Conservation (phyloP, 2,113 vertebrate genomes). For the Ardeotis arabs region DNA sequence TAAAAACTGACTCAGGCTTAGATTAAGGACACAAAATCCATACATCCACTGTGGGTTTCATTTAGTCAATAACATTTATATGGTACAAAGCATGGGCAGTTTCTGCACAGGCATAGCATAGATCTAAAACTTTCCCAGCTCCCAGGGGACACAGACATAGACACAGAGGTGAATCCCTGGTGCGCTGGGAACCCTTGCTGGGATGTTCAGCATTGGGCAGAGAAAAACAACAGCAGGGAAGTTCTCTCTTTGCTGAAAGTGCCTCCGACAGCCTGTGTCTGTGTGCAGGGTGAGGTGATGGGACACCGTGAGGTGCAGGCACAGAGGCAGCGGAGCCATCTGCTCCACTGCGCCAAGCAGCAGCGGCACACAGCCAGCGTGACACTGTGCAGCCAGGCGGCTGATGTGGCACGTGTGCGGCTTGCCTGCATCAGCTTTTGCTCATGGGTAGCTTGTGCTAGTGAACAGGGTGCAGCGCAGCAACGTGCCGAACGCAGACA, state of each 20-base stretch:
- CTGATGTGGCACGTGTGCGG: rapidly evolving
- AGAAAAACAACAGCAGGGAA: not conserved
- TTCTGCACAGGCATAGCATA: not conserved
- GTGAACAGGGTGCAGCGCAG: not conserved
- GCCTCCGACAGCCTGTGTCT: not conserved
- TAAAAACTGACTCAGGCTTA: not conserved
- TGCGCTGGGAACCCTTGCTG: not conserved
- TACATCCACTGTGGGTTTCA: not conserved
- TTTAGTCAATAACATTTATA: not conserved
- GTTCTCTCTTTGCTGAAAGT: not conserved
- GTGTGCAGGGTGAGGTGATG: too few relatives aligned
- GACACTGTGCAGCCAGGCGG: not conserved
- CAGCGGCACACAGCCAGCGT: not conserved
- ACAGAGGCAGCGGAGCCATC: not conserved
- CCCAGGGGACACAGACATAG: not conserved
- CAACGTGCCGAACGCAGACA: rapidly evolving
- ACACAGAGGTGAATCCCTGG: not conserved
- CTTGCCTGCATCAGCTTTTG: not conserved
- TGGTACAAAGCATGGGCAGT: not conserved
- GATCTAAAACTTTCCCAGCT: not conserved
- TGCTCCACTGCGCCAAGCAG: not conserved
- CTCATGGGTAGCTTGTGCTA: not conserved
- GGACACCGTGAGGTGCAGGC: not conserved
- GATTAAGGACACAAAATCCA: not conserved
- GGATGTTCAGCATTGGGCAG: not conserved